A percentile compares a stretch with the other conserved stretches of the same genome.
phyloP scores from a whole-genome alignment of 1,140 invertebrate species.

The Myzus persicae region DNA sequence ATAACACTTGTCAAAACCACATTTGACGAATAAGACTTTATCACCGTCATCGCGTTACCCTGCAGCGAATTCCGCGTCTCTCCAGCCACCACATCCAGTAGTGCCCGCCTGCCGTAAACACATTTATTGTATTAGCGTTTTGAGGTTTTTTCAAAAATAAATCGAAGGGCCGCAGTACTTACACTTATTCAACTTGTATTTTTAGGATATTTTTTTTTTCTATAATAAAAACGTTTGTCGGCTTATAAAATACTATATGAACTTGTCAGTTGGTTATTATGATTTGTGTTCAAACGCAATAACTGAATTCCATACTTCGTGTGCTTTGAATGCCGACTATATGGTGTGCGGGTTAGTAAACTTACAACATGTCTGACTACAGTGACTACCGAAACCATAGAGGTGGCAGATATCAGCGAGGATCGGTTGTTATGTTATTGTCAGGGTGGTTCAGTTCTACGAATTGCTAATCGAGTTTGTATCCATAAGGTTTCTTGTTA shows the following conservation, averaged over 20 bases:
- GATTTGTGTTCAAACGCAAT: neutral
- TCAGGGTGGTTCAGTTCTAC: neutral
- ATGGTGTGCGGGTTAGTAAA: neutral
- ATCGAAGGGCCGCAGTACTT: too few relatives aligned
- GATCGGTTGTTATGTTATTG: neutral
- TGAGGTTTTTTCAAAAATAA: too few relatives aligned
- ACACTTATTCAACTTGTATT: neutral
- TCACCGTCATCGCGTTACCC: neutral
- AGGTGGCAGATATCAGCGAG: too few relatives aligned
- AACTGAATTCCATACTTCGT: neutral
- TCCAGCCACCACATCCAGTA: neutral
- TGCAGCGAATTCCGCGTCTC: neutral
- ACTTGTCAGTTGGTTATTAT: neutral
- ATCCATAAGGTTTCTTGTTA: neutral
- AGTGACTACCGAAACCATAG: neutral
- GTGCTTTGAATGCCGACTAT: neutral
- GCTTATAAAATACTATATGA: neutral
- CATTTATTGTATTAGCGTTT: too few relatives aligned
- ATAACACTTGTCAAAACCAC: neutral
- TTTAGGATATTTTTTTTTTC: too few relatives aligned
- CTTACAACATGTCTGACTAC: neutral
- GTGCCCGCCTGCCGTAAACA: too few relatives aligned
- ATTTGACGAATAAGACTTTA: neutral
- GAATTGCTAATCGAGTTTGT: neutral
- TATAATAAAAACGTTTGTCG: neutral